A percentile compares a stretch with the other conserved stretches of the same genome.
These are phyloP conservation scores for Aldrovandia affinis DNA, from an alignment of 2,797 vertebrate genomes.

Conservation along the genomic window DNA sequence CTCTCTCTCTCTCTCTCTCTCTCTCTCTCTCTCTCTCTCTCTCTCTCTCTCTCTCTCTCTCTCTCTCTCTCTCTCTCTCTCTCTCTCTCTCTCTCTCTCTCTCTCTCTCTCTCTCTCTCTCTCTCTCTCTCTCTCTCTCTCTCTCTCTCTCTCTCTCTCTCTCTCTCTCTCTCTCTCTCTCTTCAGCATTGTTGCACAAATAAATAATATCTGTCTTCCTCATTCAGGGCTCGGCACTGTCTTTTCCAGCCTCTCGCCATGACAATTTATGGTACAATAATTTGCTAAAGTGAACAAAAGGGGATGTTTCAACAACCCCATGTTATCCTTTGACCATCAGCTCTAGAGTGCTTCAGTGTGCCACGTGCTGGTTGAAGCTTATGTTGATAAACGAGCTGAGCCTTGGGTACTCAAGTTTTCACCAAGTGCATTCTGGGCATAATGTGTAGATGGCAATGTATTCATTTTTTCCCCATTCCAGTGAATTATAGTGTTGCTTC, in stretches of 20 bases:
- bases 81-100: too few relatives aligned
- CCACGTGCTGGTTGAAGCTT: neutral
- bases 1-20: too few relatives aligned
- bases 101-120: too few relatives aligned
- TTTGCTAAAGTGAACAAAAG: conserved; percentile 29
- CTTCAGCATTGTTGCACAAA: neutral
- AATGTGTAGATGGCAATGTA: neutral
- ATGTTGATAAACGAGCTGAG: neutral
- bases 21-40: too few relatives aligned
- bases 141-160: too few relatives aligned
- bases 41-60: neutral
- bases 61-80: too few relatives aligned
- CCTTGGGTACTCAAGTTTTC: neutral
- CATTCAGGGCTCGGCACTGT: conserved; percentile 18
- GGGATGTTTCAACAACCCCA: neutral
- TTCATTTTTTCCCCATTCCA: neutral
- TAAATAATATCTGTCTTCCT: conserved; percentile 27
- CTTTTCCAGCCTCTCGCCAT: neutral
- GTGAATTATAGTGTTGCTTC: too few relatives aligned
- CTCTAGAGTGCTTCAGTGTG: conserved; percentile 21
- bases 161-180: too few relatives aligned
- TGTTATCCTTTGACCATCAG: conserved; percentile 13
- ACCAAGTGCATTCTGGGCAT: neutral
- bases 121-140: too few relatives aligned
- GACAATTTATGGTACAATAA: conserved; percentile 1